Evolutionary conservation across 2,888 invertebrate genomes (phyloP).

Genomic region (Cacoxenus indagator): DNA sequence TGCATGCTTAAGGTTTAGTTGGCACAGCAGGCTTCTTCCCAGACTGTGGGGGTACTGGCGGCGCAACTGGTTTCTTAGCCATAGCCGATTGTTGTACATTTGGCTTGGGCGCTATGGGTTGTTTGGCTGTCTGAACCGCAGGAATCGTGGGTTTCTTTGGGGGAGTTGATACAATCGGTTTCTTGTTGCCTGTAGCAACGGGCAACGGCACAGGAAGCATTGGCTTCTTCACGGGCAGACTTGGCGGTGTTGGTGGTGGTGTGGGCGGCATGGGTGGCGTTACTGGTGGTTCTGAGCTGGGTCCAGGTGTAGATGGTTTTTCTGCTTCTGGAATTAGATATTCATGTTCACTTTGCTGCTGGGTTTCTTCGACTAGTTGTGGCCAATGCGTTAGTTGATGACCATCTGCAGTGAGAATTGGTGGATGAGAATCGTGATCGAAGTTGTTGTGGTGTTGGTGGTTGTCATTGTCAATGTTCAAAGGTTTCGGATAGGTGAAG

Average conservation of each 20-base stretch:
- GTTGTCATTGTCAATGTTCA: constrained; percentile 10
- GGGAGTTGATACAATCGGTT: constrained; percentile 47
- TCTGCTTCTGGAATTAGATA: too few species aligned
- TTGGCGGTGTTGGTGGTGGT: constrained; percentile 41
- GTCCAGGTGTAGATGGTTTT: too few species aligned
- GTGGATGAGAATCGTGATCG: constrained; percentile 19
- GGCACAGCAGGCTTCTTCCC: constrained; percentile 28
- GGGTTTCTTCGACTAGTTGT: too few species aligned
- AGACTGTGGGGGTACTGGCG: constrained; percentile 31
- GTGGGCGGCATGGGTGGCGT: constrained; percentile 11
- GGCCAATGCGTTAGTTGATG: background rate
- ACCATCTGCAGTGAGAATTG: constrained; percentile 9
- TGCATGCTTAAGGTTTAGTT: constrained; percentile 28
- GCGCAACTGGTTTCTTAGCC: constrained; percentile 44
- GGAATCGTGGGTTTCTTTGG: constrained; percentile 34
- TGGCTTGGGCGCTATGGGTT: constrained; percentile 23
- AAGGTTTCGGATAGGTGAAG: constrained; percentile 25
- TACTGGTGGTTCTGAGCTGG: too few species aligned
- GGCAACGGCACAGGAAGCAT: too few species aligned
- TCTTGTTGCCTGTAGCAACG: constrained; percentile 20
- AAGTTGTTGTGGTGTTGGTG: background rate
- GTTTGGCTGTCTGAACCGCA: constrained; percentile 25
- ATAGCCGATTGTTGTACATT: too few species aligned
- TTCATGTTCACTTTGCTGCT: too few species aligned
- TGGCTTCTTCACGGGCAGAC: constrained; percentile 30